Percentiles rank a stretch among this genome's conserved stretches.
Evolutionary conservation across 2,113 vertebrate species (phyloP).

Genomic region (Fulmarus glacialis): DNA sequence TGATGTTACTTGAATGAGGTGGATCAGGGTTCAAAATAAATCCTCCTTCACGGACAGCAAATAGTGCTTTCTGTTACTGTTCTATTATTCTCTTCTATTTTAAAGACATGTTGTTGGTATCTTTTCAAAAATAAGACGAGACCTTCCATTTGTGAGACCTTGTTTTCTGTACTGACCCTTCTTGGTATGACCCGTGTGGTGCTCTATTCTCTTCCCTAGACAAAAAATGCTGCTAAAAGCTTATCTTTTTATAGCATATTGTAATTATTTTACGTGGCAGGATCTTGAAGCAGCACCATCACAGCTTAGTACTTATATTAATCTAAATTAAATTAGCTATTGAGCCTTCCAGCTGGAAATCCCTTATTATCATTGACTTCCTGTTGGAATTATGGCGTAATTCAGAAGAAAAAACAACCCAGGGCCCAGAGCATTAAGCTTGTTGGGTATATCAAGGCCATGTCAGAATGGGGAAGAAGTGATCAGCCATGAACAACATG

Average conservation of each 20-base stretch:
- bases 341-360: slow-evolving; percentile 15
- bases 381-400: neutral
- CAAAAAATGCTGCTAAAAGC: neutral
- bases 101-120: neutral
- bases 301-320: neutral
- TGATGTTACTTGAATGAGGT: neutral
- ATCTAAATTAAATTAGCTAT: slow-evolving; percentile 31
- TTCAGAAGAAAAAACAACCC: neutral
- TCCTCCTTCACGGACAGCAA: neutral
- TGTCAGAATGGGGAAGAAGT: neutral
- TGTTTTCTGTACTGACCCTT: neutral
- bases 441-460: neutral
- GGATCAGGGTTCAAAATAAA: neutral
- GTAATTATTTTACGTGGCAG: neutral
- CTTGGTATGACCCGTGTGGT: neutral
- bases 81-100: neutral
- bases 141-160: neutral
- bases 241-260: neutral
- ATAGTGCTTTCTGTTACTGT: neutral
- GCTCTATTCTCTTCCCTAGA: neutral
- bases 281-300: neutral
- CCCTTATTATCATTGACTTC: neutral
- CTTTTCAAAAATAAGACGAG: neutral
- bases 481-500: neutral
- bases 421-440: neutral